A percentile compares a stretch with the other conserved stretches of the same genome.
Conservation (phyloP, 2,113 vertebrate genomes). For the Fregetta grallaria region DNA sequence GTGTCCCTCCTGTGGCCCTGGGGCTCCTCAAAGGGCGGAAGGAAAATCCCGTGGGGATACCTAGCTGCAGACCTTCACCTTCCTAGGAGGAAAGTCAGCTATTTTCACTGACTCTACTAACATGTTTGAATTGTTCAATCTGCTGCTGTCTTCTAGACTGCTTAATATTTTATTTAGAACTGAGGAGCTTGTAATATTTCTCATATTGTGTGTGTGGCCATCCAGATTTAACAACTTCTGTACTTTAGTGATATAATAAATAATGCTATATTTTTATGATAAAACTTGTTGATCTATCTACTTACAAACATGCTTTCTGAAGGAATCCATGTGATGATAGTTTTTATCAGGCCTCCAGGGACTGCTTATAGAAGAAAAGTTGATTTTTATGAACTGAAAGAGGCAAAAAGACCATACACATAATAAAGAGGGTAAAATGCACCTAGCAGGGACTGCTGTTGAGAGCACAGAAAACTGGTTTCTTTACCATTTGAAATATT, state of each 20-base stretch:
- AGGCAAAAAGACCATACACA: background rate
- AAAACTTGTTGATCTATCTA: background rate
- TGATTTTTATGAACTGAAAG: background rate
- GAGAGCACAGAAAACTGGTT: background rate
- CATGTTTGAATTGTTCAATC: background rate
- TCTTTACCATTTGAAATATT: background rate
- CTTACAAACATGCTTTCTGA: background rate
- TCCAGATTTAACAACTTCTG: background rate
- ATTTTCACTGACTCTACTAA: fast-evolving
- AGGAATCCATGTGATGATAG: background rate
- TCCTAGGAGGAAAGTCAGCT: background rate
- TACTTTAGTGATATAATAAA: background rate
- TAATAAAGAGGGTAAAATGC: background rate
- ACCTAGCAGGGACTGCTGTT: background rate
- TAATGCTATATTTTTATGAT: background rate
- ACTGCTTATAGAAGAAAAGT: background rate
- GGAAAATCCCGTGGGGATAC: background rate
- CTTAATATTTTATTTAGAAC: background rate
- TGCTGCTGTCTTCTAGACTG: background rate
- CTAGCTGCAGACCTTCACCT: background rate
- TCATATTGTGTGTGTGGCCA: background rate
- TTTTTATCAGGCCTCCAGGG: background rate
- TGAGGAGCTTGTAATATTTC: background rate
- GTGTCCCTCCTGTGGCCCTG: background rate
- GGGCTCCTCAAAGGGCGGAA: background rate